A percentile compares a stretch with the other conserved stretches of the same genome.
phyloP scores from a whole-genome alignment of 2,888 invertebrate species.

The Diarsia rubi region DNA sequence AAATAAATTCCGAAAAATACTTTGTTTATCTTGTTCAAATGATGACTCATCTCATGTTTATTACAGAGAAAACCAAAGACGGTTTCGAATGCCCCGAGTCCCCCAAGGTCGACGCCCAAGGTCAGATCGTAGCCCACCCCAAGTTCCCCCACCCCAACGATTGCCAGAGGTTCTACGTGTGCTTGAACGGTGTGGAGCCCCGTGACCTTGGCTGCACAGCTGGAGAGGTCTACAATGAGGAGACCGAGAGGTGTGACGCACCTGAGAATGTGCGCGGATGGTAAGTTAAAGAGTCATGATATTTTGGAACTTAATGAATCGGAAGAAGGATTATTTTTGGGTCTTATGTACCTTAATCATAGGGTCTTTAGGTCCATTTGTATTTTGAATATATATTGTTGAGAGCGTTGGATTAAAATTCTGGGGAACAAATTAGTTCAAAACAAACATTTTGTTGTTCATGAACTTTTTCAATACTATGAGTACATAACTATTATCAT shows the following conservation, averaged over 20 bases:
- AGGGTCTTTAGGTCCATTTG: neutral
- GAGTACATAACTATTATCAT: neutral
- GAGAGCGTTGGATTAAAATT: neutral
- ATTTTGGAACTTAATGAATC: neutral
- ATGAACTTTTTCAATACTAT: neutral
- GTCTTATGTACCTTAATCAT: neutral
- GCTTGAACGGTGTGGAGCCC: slow-evolving; percentile 96
- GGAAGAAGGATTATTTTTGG: neutral
- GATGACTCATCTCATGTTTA: slow-evolving; percentile 17
- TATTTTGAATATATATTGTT: neutral
- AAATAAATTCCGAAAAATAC: neutral
- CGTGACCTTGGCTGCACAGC: slow-evolving; percentile 96
- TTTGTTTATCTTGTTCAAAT: neutral
- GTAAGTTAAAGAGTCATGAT: slow-evolving; percentile 87
- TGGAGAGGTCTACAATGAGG: slow-evolving; percentile 98
- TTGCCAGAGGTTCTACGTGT: slow-evolving; percentile 98
- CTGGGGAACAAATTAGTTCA: neutral
- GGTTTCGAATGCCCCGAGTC: slow-evolving; percentile 96
- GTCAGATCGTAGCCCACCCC: slow-evolving; percentile 95
- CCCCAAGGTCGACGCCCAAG: slow-evolving; percentile 92
- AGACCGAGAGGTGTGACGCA: slow-evolving; percentile 95
- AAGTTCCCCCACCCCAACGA: slow-evolving; percentile 96
- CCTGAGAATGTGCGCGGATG: slow-evolving; percentile 98
- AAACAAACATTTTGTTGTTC: neutral
- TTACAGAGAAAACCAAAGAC: slow-evolving; percentile 94